Base-by-base conservation (phyloP, 2,888 invertebrate species). In the Mimachlamys varia region DNA sequence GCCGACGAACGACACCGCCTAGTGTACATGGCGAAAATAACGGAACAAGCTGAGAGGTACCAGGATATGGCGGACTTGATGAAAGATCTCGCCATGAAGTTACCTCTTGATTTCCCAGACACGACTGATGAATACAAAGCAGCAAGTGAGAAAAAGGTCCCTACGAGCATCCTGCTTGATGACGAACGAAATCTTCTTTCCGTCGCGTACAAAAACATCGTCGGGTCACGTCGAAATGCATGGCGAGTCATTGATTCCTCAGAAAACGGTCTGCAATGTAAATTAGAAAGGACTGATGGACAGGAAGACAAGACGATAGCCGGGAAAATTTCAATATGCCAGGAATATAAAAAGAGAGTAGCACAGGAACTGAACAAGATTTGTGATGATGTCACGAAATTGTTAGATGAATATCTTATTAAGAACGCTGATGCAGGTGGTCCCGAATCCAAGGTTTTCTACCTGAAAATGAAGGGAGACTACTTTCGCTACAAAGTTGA, bases 391-490 rank as follows among this genome's bases (percentile, higher is more conserved):
- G 99, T 99, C 96, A 97, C 99, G 98, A 98, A 98, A 97, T 98
- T 99, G 97, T 98, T 99, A 97, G 99, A 99, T 98, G 99, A 99
- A 98, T 98, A 98, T 98, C 98, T 99, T 97, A 99, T 99, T 97
- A 98, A 99, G 97, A 99, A 99, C 98, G 99, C 98, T 97, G 99
- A 98, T 97, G 98, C 99, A 97, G 99, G 99, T 98, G 89, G 91
- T 44, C 58, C 88, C 27, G 91, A 92, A 37, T 98, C 99, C 97
- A 99, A 99, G 98, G 99, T 99, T 97, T 99, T 99, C 97, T 99
- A 99, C 98, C 98, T 99, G 97, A 99, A 99, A 98, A 99, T 99
- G 99, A 99, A 99, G 98, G 99, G 99, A 97, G 99, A 99, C 97
- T 99, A 99, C 98, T 99, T 99, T 98, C 98, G 99, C 98, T 99